A percentile compares a stretch with the other conserved stretches of the same genome.
Evolutionary conservation across 23 tunicate genomes (phyloP).

Genomic region (Halocynthia aurantium): DNA sequence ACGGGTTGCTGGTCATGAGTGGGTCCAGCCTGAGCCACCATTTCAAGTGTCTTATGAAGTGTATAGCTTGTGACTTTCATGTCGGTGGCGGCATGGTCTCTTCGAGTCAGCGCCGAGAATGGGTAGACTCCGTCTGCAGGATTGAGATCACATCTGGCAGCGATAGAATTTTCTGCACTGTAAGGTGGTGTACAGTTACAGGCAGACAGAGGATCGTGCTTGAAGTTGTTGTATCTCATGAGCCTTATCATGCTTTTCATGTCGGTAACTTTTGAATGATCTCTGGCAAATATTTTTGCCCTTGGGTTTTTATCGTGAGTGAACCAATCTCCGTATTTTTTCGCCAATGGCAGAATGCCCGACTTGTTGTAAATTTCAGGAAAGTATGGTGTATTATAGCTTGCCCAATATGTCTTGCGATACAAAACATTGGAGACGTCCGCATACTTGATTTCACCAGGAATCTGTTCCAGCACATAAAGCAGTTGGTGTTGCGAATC

Average conservation of each 20-base stretch:
- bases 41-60: neutral
- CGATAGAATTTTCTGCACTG: slow-evolving; percentile 42
- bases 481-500: slow-evolving; percentile 18
- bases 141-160: slow-evolving; percentile 38
- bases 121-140: slow-evolving; percentile 25
- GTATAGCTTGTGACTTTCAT: slow-evolving; percentile 30
- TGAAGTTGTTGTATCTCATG: slow-evolving; percentile 50
- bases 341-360: slow-evolving; percentile 23
- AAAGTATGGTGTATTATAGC: slow-evolving; percentile 50
- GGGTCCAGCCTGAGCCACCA: slow-evolving; percentile 53
- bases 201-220: slow-evolving; percentile 28
- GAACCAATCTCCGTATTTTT: slow-evolving; percentile 49
- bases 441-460: slow-evolving; percentile 27
- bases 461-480: slow-evolving; percentile 48
- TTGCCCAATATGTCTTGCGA: slow-evolving; percentile 34
- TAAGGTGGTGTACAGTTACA: slow-evolving; percentile 45
- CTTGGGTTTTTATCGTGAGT: slow-evolving; percentile 45
- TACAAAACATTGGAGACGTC: slow-evolving; percentile 29
- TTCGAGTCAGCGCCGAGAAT: slow-evolving; percentile 21
- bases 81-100: slow-evolving; percentile 42
- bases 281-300: slow-evolving; percentile 36
- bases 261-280: slow-evolving; percentile 32
- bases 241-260: slow-evolving; percentile 21
- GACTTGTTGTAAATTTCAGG: slow-evolving; percentile 16
- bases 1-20: slow-evolving; percentile 45